Percentiles rank a stretch among this genome's conserved stretches.
Conservation (phyloP, 2,888 invertebrate species). For the Galerucella calmariensis region DNA sequence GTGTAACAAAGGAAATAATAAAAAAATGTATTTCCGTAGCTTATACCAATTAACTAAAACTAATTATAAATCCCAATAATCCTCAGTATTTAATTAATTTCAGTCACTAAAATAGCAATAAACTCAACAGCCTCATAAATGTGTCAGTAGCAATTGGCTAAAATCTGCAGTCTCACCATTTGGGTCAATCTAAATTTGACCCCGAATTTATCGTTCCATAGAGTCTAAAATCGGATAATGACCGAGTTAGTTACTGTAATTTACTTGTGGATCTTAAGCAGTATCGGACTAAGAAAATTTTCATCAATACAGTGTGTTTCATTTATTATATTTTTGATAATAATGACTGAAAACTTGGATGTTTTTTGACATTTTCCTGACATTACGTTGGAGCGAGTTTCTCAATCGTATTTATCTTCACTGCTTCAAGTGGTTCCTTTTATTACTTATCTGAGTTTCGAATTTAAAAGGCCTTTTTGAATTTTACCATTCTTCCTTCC, state of each 20-base stretch:
- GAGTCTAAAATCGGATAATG: background rate
- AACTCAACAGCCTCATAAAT: constrained; percentile 32
- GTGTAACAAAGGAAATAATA: too few species aligned
- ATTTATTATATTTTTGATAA: background rate
- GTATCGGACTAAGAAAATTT: background rate
- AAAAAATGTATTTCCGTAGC: background rate
- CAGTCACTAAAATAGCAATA: constrained; percentile 23
- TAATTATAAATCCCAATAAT: constrained; percentile 21
- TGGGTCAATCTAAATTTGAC: constrained; percentile 16
- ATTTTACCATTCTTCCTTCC: too few species aligned
- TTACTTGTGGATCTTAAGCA: background rate
- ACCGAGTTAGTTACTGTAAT: background rate
- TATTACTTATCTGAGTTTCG: too few species aligned
- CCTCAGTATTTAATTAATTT: constrained; percentile 39
- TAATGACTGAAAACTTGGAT: background rate
- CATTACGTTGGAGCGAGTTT: too few species aligned
- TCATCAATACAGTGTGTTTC: too few species aligned
- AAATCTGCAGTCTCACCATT: constrained; percentile 16
- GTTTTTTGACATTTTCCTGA: too few species aligned
- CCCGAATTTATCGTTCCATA: constrained; percentile 15
- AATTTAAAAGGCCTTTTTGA: too few species aligned
- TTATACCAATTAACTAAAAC: background rate
- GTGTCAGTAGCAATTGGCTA: constrained; percentile 33
- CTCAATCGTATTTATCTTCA: too few species aligned
- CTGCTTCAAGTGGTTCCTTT: too few species aligned